Conservation (phyloP, 2,888 invertebrate species). For the Drosophila neotestacea region DNA sequence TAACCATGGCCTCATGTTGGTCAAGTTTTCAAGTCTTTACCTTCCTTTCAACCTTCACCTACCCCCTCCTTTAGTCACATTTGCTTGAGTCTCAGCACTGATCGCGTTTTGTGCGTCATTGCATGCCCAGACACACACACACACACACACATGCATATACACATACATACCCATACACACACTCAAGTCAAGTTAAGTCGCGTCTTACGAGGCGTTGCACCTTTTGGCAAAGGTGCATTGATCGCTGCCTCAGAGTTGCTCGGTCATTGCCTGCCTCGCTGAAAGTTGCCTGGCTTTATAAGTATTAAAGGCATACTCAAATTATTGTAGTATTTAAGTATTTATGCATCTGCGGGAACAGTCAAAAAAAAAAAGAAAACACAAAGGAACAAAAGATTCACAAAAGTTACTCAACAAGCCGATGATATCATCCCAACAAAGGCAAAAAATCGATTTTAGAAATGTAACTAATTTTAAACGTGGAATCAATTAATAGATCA, state of each 20-base stretch:
- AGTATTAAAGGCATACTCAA: slow-evolving; percentile 29
- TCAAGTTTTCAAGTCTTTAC: slow-evolving; percentile 55
- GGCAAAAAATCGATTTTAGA: too few relatives aligned
- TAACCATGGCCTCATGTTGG: slow-evolving; percentile 71
- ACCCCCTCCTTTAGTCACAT: slow-evolving; percentile 5
- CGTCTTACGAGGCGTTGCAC: slow-evolving; percentile 71
- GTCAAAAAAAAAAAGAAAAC: slow-evolving; percentile 11
- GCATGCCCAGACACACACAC: slow-evolving; percentile 61
- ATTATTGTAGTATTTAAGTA: slow-evolving; percentile 58
- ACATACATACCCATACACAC: slow-evolving; percentile 9
- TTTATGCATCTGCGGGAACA: slow-evolving; percentile 36
- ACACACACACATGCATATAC: slow-evolving; percentile 28
- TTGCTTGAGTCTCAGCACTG: slow-evolving; percentile 42
- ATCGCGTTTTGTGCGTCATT: slow-evolving; percentile 80
- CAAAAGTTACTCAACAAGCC: not conserved
- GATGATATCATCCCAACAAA: not conserved
- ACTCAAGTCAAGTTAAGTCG: slow-evolving; percentile 25
- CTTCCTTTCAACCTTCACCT: not conserved
- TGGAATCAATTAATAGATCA: too few relatives aligned
- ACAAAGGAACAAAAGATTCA: not conserved
- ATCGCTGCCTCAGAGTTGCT: slow-evolving; percentile 56
- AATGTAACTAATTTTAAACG: too few relatives aligned
- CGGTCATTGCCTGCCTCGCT: slow-evolving; percentile 51
- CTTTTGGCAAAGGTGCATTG: slow-evolving; percentile 78
- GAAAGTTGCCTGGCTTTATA: slow-evolving; percentile 11